Evolutionary conservation across 1,140 invertebrate species (phyloP).

Genomic region (Anastrepha ludens): DNA sequence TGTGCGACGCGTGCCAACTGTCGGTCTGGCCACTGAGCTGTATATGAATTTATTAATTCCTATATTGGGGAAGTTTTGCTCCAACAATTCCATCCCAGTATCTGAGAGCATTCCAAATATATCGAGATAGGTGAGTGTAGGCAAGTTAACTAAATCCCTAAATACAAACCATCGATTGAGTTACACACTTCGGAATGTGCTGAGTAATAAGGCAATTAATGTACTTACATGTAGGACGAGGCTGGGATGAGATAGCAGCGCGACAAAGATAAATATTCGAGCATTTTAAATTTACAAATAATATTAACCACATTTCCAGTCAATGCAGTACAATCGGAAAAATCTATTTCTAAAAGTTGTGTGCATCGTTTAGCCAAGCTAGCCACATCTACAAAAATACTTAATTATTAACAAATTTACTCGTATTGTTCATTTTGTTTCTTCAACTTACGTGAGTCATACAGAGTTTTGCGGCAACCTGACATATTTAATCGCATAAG

Average conservation of each 20-base stretch:
- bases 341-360: slow-evolving; percentile 86
- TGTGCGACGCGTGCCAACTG: slow-evolving; percentile 87
- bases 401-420: neutral
- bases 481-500: slow-evolving; percentile 86
- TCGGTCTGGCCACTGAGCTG: slow-evolving; percentile 89
- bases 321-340: slow-evolving; percentile 88
- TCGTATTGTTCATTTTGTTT: neutral
- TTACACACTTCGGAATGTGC: too few relatives aligned
- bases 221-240: slow-evolving; percentile 40
- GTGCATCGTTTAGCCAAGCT: slow-evolving; percentile 81
- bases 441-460: slow-evolving; percentile 78
- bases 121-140: slow-evolving; percentile 82
- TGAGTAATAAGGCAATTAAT: neutral
- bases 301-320: slow-evolving; percentile 78
- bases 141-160: slow-evolving; percentile 77
- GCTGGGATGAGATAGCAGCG: slow-evolving; percentile 86
- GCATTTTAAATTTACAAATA: slow-evolving; percentile 74
- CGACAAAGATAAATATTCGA: slow-evolving; percentile 84
- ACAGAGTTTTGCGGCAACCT: slow-evolving; percentile 84
- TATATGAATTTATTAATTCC: slow-evolving; percentile 78
- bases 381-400: slow-evolving; percentile 71
- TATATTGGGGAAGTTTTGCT: slow-evolving; percentile 76
- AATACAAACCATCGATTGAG: slow-evolving; percentile 36
- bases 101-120: slow-evolving; percentile 84
- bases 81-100: slow-evolving; percentile 76